Evolutionary conservation across 92 coral and sea anemone species (phyloP), one percentile per base, ranked within the genome.

Genomic region (Parazoanthus swiftii): DNA sequence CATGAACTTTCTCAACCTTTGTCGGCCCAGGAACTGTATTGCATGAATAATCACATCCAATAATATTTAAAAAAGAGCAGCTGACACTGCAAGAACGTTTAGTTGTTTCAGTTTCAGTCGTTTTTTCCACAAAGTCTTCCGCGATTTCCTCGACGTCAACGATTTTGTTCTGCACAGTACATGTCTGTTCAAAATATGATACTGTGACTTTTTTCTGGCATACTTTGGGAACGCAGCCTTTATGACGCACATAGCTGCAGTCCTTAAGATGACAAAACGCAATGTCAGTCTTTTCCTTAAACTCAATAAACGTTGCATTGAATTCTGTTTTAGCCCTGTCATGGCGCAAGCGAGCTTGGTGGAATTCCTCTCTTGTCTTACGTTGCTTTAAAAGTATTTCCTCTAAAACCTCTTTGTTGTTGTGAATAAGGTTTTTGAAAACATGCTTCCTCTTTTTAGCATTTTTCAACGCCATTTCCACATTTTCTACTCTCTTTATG

Each of bases 181-280:
- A 91, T 13, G 38, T 56, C 2, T 89, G 90, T n/a, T 86, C 86
- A 16, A 46, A 0, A 21, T 82, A 88, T 6, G 26, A 66, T 21
- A 50, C 76, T 1, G n/a, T 21, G 3, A 83, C n/a, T 25, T 78
- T 38, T 16, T 78, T 59, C 48, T 58, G 85, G 37, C 93, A 91
- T 1, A 88, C 75, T 38, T 42, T 54, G n/a, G 93, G 93, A 67
- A 91, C 56, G 36, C 91, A 88, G n/a, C 77, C 71, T 74, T 70
- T 72, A 6, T 84, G 42, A 37, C n/a, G 25, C 54, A 88, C 33
- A 29, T 88, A 82, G 18, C 76, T 65, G 77, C 93, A 91, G 14
- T 72, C 84, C 48, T 67, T 11, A 18, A 88, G 29, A 18, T 82
- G 75, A 37, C 93, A 91, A 5, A 73, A 36, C 20, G 56, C 29